Percentiles rank a stretch among this genome's conserved stretches.
Conservation (phyloP, 2,797 vertebrate genomes). For the Podarcis lilfordi region DNA sequence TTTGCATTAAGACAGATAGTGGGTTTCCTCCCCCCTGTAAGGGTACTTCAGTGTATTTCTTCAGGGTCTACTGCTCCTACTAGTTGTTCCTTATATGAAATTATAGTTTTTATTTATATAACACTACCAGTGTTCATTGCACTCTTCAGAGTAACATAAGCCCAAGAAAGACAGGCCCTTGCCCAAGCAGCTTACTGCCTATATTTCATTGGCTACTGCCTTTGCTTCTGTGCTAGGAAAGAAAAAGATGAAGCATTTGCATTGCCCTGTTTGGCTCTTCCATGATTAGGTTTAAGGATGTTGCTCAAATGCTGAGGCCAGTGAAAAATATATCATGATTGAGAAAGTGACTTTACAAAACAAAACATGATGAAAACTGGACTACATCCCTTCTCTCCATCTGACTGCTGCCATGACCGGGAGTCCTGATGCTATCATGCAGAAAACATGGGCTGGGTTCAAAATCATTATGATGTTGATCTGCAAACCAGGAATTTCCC, state of each 20-base stretch:
- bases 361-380: background rate
- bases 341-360: background rate
- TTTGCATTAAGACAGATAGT: too few relatives aligned
- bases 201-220: background rate
- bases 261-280: background rate
- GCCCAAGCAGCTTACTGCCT: background rate
- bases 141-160: background rate
- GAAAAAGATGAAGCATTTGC: background rate
- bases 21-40: background rate
- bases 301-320: background rate
- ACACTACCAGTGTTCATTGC: background rate
- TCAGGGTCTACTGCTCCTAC: background rate
- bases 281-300: background rate
- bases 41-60: background rate
- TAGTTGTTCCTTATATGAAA: background rate
- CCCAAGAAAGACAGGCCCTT: background rate
- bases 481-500: too few relatives aligned
- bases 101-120: background rate
- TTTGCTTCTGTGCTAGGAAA: background rate
- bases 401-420: background rate
- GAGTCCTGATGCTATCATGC: background rate
- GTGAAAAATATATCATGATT: background rate
- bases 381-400: background rate
- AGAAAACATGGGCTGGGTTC: background rate
- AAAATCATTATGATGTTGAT: background rate